Evolutionary conservation across 1,140 invertebrate species (phyloP).

Genomic region (Rhopalosiphum padi): DNA sequence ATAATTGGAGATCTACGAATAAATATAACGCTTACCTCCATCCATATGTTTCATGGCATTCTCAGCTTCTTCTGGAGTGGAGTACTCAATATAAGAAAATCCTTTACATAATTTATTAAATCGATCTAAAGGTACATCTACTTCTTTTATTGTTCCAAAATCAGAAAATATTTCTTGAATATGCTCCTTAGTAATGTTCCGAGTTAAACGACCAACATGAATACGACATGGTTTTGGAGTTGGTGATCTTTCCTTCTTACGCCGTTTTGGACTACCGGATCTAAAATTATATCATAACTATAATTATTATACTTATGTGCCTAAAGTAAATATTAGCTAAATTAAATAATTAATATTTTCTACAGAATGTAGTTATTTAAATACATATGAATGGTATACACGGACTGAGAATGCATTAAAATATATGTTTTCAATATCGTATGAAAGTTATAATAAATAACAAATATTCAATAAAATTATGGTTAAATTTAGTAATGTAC

Average conservation of each 20-base stretch:
- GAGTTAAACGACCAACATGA: conserved; percentile 88
- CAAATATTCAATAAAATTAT: too few species aligned
- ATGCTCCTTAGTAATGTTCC: conserved; percentile 93
- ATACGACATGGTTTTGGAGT: conserved; percentile 88
- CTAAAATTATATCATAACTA: conserved; percentile 63
- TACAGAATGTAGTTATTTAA: too few species aligned
- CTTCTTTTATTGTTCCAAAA: conserved; percentile 88
- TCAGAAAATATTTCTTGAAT: conserved; percentile 93
- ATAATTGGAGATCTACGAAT: background rate
- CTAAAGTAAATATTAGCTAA: too few species aligned
- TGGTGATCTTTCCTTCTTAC: conserved; percentile 79
- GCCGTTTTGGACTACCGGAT: conserved; percentile 67
- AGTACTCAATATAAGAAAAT: conserved; percentile 95
- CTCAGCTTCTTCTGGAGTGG: conserved; percentile 92
- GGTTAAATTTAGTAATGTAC: too few species aligned
- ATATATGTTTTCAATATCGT: too few species aligned
- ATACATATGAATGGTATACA: too few species aligned
- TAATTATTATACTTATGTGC: background rate
- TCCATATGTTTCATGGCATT: conserved; percentile 99
- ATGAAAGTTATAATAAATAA: too few species aligned
- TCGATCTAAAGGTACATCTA: conserved; percentile 89
- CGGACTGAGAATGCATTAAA: too few species aligned
- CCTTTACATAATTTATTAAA: conserved; percentile 86
- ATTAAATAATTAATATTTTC: too few species aligned
- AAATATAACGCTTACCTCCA: conserved; percentile 72